Conservation (phyloP, 2,113 vertebrate genomes). For the Elachura formosa region DNA sequence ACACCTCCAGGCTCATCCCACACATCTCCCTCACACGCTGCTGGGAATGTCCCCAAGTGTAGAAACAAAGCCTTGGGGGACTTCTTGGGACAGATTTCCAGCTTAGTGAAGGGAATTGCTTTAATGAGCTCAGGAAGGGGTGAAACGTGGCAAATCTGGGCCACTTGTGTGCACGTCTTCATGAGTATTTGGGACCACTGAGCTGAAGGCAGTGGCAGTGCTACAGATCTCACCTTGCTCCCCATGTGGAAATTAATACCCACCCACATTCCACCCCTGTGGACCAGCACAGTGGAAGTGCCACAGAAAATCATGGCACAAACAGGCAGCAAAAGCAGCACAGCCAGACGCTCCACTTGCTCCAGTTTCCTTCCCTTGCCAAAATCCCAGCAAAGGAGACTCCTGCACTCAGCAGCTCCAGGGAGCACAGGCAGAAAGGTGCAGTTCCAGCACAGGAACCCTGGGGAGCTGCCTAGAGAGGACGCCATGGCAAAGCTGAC, state of each 20-base stretch:
- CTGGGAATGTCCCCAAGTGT: neutral
- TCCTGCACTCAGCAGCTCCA: neutral
- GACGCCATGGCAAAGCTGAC: neutral
- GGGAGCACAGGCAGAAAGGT: neutral
- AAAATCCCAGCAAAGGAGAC: neutral
- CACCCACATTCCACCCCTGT: neutral
- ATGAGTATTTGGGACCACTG: fast-evolving
- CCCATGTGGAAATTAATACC: neutral
- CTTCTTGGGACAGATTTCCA: neutral
- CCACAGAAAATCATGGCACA: neutral
- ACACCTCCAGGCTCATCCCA: neutral
- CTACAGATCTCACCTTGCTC: neutral
- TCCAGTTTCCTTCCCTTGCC: neutral
- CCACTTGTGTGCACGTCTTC: neutral
- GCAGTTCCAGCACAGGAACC: fast-evolving
- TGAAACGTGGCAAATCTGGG: neutral
- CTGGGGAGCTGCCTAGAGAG: neutral
- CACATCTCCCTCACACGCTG: fast-evolving
- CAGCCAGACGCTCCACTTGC: neutral
- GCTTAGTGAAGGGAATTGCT: neutral
- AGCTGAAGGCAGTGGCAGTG: neutral
- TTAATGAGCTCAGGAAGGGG: neutral
- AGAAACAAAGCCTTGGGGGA: neutral
- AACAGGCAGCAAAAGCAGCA: fast-evolving
- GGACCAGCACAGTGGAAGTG: neutral